A percentile compares a stretch with the other conserved stretches of the same genome.
Evolutionary conservation across 2,113 vertebrate genomes (phyloP).

Genomic region (Spheniscus mendiculus): DNA sequence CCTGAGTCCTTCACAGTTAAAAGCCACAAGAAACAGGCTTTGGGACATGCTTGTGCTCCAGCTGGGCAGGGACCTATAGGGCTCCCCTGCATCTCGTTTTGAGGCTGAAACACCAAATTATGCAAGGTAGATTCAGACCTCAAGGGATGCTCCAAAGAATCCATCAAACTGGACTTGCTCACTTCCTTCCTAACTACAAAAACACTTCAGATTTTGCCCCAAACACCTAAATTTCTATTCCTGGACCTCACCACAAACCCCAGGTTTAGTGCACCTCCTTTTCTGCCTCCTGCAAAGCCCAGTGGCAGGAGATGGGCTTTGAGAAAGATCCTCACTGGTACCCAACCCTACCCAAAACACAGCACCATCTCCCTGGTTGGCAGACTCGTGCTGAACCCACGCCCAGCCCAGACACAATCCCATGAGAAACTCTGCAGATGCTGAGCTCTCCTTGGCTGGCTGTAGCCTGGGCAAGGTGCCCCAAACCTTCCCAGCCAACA

Average conservation of each 20-base stretch:
- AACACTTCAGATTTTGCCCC: background rate
- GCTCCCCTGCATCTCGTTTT: background rate
- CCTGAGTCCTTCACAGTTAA: background rate
- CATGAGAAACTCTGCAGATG: background rate
- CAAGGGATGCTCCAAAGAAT: background rate
- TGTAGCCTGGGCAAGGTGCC: background rate
- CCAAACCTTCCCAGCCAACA: background rate
- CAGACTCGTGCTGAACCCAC: accelerated
- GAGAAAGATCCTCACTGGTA: background rate
- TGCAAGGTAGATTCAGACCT: background rate
- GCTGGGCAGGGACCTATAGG: background rate
- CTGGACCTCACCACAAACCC: background rate
- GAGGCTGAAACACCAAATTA: background rate
- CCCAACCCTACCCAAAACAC: background rate
- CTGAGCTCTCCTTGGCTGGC: background rate
- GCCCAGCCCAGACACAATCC: background rate
- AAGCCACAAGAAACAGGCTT: background rate
- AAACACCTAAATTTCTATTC: background rate
- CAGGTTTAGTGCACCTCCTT: background rate
- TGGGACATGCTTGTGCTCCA: accelerated
- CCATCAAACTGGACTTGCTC: background rate
- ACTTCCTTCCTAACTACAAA: background rate
- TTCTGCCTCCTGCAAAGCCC: background rate
- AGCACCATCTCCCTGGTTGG: background rate
- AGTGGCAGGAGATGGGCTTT: background rate